phyloP scores from a whole-genome alignment of 1,140 invertebrate species.

The Berghia stephanieae region DNA sequence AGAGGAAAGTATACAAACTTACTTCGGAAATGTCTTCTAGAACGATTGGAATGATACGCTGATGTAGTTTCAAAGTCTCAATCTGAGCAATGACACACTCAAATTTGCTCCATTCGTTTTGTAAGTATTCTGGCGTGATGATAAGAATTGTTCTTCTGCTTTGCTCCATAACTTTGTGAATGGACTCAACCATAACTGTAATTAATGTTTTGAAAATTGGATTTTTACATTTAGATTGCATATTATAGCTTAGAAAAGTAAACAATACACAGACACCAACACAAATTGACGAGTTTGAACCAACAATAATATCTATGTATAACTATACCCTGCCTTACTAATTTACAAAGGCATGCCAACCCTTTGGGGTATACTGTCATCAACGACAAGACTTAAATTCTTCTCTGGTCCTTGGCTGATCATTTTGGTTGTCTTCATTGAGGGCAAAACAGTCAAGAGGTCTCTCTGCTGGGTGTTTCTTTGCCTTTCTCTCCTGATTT shows the following conservation, averaged over 20 bases:
- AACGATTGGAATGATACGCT: constrained; percentile 56
- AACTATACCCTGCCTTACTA: neutral
- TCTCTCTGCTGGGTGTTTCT: too few species aligned
- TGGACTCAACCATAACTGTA: constrained; percentile 54
- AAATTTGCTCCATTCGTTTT: constrained; percentile 54
- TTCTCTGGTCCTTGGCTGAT: too few species aligned
- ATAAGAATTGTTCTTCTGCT: constrained; percentile 53
- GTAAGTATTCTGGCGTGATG: constrained; percentile 44
- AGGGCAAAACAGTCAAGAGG: too few species aligned
- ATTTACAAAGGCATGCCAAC: too few species aligned
- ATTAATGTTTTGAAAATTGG: constrained; percentile 16
- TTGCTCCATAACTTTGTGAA: constrained; percentile 50
- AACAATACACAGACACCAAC: too few species aligned
- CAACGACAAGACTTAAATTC: too few species aligned
- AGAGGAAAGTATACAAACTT: too few species aligned
- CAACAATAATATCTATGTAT: neutral
- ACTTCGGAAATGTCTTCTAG: constrained; percentile 45
- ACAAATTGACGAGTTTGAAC: neutral
- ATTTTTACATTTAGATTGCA: too few species aligned
- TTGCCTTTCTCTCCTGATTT: too few species aligned
- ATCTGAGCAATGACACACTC: constrained; percentile 56
- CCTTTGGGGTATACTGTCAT: too few species aligned
- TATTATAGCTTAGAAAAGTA: too few species aligned
- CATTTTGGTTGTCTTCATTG: too few species aligned
- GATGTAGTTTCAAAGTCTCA: constrained; percentile 51